Percentiles rank a stretch among this genome's conserved stretches.
phyloP scores from a whole-genome alignment of 2,113 vertebrate genomes.

The Lates calcarifer region DNA sequence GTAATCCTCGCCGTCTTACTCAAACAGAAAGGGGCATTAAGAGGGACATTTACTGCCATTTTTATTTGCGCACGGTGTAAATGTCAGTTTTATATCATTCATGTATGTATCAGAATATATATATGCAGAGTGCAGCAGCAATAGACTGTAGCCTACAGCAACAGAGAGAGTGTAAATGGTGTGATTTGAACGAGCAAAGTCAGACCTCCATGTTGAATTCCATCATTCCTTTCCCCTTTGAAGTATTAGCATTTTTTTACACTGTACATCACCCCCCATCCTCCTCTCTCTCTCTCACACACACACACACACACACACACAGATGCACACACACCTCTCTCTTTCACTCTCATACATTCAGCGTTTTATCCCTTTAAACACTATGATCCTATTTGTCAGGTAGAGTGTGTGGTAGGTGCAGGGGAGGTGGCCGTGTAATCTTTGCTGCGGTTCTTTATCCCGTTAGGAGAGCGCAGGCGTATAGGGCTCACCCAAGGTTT shows the following conservation, averaged over 20 bases:
- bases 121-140: slow-evolving; percentile 42
- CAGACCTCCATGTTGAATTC: slow-evolving; percentile 69
- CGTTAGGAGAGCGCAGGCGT: slow-evolving; percentile 74
- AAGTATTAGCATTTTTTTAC: slow-evolving; percentile 75
- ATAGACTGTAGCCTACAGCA: slow-evolving; percentile 55
- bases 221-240: slow-evolving; percentile 70
- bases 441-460: slow-evolving; percentile 82
- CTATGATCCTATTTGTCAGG: slow-evolving; percentile 86
- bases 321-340: slow-evolving; percentile 42
- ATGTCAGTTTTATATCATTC: slow-evolving; percentile 60
- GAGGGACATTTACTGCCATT: slow-evolving; percentile 53
- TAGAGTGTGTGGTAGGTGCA: slow-evolving; percentile 80
- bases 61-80: slow-evolving; percentile 58
- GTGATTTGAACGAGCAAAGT: slow-evolving; percentile 57
- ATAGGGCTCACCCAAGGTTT: slow-evolving; percentile 66
- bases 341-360: slow-evolving; percentile 73
- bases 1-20: slow-evolving; percentile 29
- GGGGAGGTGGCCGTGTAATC: slow-evolving; percentile 82
- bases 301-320: slow-evolving; percentile 44
- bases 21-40: slow-evolving; percentile 34
- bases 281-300: slow-evolving; percentile 21
- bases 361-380: slow-evolving; percentile 81
- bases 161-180: slow-evolving; percentile 51
- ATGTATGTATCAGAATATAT: slow-evolving; percentile 45
- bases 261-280: slow-evolving; percentile 36